Percentiles rank a stretch among this genome's conserved stretches.
Conservation (phyloP, 2,113 vertebrate species). For the Piprites chloris region DNA sequence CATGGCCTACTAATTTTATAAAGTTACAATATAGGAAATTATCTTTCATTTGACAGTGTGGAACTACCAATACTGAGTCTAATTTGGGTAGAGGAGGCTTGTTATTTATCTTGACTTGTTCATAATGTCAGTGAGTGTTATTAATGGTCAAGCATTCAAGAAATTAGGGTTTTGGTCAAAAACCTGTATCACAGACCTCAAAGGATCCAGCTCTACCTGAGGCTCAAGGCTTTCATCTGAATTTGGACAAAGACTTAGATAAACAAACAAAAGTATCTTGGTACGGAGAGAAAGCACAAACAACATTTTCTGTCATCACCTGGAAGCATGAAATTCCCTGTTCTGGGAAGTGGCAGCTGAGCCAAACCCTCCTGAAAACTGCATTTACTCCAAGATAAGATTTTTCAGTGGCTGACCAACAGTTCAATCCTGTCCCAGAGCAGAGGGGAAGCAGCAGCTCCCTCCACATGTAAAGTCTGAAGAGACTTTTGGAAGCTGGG, state of each 20-base stretch:
- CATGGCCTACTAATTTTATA: not conserved
- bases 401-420: not conserved
- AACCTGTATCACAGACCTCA: not conserved
- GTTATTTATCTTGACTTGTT: not conserved
- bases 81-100: not conserved
- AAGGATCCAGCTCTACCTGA: not conserved
- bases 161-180: not conserved
- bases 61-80: not conserved
- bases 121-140: accelerated
- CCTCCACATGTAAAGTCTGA: not conserved
- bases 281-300: not conserved
- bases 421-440: not conserved
- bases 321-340: not conserved
- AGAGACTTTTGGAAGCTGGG: not conserved
- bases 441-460: not conserved
- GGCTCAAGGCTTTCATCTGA: not conserved
- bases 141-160: not conserved
- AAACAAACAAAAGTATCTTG: not conserved
- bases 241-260: not conserved
- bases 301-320: not conserved
- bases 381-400: accelerated
- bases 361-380: not conserved
- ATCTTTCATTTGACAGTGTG: not conserved
- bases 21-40: not conserved
- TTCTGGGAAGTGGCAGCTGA: not conserved